These are phyloP conservation scores for Phorcus lineatus DNA, from an alignment of 2,888 invertebrate species.

Conservation along the genomic window DNA sequence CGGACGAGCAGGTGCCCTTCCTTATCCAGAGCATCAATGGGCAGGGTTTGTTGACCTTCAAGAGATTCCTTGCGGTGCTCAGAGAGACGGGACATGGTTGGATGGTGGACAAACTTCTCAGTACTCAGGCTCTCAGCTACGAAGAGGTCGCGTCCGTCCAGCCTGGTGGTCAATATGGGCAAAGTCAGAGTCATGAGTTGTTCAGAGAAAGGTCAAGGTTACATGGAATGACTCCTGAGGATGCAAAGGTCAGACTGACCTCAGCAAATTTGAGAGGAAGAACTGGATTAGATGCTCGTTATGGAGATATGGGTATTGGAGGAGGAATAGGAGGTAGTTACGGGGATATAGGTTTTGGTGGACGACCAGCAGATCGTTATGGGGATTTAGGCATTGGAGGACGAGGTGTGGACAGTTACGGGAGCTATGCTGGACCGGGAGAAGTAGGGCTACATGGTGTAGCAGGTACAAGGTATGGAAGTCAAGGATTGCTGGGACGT, in stretches of 20 bases:
- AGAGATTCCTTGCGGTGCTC: constrained; percentile 43
- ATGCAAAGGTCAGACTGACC: background rate
- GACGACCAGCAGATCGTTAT: background rate
- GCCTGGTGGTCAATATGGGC: background rate
- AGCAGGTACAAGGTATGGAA: constrained; percentile 18
- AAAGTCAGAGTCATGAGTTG: background rate
- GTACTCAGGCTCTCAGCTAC: constrained; percentile 40
- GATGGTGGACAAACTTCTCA: constrained; percentile 41
- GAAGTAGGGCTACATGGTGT: background rate
- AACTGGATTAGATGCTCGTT: constrained; percentile 13
- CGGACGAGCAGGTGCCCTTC: constrained; percentile 33
- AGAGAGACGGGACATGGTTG: constrained; percentile 42
- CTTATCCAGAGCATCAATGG: constrained; percentile 36
- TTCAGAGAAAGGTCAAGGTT: background rate
- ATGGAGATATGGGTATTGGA: constrained; percentile 22
- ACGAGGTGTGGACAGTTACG: background rate
- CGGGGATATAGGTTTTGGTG: constrained; percentile 20
- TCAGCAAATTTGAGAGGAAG: background rate
- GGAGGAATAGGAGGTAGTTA: constrained; percentile 14
- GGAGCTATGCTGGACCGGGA: background rate
- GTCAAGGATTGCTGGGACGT: constrained; percentile 26
- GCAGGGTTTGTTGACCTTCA: constrained; percentile 34
- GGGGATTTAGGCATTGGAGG: background rate
- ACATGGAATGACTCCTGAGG: constrained; percentile 7
- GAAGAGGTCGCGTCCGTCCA: background rate